Evolutionary conservation across 2,113 vertebrate species (phyloP), one percentile per base, ranked within the genome.

Genomic region (Sorex araneus): DNA sequence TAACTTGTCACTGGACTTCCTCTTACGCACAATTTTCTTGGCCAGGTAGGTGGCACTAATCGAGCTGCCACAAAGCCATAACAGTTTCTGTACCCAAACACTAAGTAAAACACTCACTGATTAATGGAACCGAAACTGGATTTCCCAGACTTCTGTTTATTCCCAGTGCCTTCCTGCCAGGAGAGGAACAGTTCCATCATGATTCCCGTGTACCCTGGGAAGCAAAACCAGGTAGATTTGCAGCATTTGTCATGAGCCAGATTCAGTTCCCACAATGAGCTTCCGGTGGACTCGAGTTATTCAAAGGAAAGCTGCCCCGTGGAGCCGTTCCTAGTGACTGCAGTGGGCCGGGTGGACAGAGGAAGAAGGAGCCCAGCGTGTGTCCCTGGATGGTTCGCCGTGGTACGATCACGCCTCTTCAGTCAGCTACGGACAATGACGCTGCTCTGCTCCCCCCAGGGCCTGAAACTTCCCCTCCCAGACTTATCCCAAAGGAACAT

Each of bases 61-160:
- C 66, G 34, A 82, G 19, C 34, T 89, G 71, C 92, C 76, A 75
- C 40, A 12, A 43, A 7, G 34, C 34, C 81, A 73, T 9, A 6
- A 27, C 30, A 84, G 85, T 91, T 82, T 79, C 71, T 86, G 81
- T 47, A 81, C 85, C 84, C 60, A 94, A 40, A 47, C 78, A 87
- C n/a, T 84, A 2, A 87, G 28, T 84, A 2, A 67, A 70, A 70
- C 11, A 28, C 70, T 92, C 81, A 90, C 69, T 88, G 47, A 75
- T 93, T 84, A 69, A 87, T 95, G 77, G 78, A 34, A 64, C 12
- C 47, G 76, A 64, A 21, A 75, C 16, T 7, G 87, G 69, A 85
- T 92, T 82, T 82, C 50, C 66, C 66, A 74, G 78, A 4, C 50
- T 75, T 78, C 82, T 84, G 45, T 69, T 89, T 69, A 85, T 43